Base-by-base conservation (phyloP, 2,888 invertebrate genomes). In the Oxytorus armatus region DNA sequence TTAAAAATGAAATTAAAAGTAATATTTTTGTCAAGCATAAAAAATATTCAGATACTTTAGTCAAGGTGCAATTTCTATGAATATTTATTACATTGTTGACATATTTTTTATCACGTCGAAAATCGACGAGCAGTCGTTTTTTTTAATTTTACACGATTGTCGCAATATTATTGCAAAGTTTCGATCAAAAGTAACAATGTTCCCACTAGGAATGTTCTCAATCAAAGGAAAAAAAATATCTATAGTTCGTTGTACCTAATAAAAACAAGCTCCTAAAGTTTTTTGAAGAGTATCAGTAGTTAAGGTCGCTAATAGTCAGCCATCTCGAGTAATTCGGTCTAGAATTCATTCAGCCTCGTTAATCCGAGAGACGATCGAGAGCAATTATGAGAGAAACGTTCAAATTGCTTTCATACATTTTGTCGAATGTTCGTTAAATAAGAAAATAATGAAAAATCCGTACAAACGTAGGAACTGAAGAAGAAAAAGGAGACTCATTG, bases 81-180 rank as follows among this genome's bases (percentile, higher is more conserved):
- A n/a, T n/a, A n/a, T n/a, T n/a, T n/a, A n/a, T n/a, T n/a, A n/a
- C n/a, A n/a, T n/a, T n/a, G n/a, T n/a, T n/a, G n/a, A n/a, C n/a
- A n/a, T n/a, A n/a, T 18, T 8, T 70, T 33, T 18, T 49, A 42
- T 29, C 18, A 25, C 11, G 11, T 18, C 16, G 25, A 11, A 16
- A 18, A 63, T 47, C 25, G 5, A 21, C 39, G 39, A 57, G 25
- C 8, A 18, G 39, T 47, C 16, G n/a, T 44, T 3, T 23, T 55
- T 42, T 29, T 18, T 0, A 1, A 18, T 42, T 61, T 3, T 33
- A 21, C 29, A 74, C 36, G 25, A 51, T 25, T 10, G 7, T 44
- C 33, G 44, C 11, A 25, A 57, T 36, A 69, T 73, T 57, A 23
- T 68, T 73, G 77, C 80, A 65, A 77, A 77, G 77, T 77, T 80